Base-by-base conservation (phyloP, 2,888 invertebrate species). In the Cryptophagus acutangulus region DNA sequence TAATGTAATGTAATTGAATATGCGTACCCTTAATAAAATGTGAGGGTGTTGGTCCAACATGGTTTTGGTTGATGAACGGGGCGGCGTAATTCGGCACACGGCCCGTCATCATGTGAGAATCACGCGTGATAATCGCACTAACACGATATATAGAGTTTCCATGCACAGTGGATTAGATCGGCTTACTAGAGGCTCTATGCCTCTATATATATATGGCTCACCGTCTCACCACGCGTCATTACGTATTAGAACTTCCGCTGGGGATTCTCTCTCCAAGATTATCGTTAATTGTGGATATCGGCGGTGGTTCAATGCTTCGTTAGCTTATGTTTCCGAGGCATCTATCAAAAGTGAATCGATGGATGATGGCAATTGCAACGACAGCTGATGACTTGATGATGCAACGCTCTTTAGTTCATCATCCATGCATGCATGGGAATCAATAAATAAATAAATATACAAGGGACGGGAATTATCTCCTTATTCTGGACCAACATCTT, bases 41-140 rank as follows among this genome's bases (percentile, higher is more conserved):
- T 14, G n/a, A 31, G 47, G 37, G 44, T 62, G 63, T 63, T 63
- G 62, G 54, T 37, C 56, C 63, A 63, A 63, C 61, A 62, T 52
- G 50, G 57, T 57, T 56, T 57, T 31, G 16, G 31, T 13, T 31
- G 13, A 15, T 48, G 48, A 49, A 41, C 36, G 45, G 55, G 49
- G 52, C n/a, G n/a, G n/a, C 52, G 55, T 49, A 55, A 52, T 43
- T 43, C 42, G 54, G 45, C 55, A 44, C 61, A 58, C 61, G 61
- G 55, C 50, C 52, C 52, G 48, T 50, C 59, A 56, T 54, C 47
- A 52, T 49, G 58, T 53, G 56, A 54, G 59, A 59, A 61, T 58
- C 60, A 61, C 61, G 62, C 63, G 62, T 59, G 61, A 65, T 65
- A 64, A 65, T 65, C 63, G 60, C 57, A 57, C 65, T 65, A 62